Evolutionary conservation across 1,140 invertebrate genomes (phyloP).

Genomic region (Eciton burchellii): DNA sequence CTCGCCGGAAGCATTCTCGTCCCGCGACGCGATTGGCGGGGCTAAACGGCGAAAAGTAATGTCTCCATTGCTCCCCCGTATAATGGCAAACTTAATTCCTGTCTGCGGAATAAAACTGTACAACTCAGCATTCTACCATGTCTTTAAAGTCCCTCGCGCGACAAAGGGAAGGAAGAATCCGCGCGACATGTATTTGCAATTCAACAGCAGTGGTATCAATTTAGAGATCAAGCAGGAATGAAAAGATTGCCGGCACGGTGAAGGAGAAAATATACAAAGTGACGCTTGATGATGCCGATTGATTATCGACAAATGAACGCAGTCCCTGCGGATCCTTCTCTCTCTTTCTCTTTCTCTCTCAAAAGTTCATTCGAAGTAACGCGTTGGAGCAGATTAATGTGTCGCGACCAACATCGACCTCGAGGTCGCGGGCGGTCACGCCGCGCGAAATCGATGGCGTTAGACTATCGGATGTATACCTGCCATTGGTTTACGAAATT

Average conservation of each 20-base stretch:
- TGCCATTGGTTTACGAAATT: constrained; percentile 26
- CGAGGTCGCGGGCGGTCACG: not conserved
- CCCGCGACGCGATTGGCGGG: not conserved
- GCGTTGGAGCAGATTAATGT: constrained; percentile 19
- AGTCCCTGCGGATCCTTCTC: not conserved
- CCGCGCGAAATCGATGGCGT: constrained; percentile 11
- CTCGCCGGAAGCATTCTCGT: too few relatives aligned
- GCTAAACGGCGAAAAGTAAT: too few relatives aligned
- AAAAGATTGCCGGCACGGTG: too few relatives aligned
- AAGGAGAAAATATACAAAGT: too few relatives aligned
- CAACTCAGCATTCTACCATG: not conserved
- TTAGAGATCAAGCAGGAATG: too few relatives aligned
- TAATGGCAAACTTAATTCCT: not conserved
- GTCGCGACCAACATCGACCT: too few relatives aligned
- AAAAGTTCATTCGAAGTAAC: not conserved
- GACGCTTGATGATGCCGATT: too few relatives aligned
- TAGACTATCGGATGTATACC: constrained; percentile 18
- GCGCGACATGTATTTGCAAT: not conserved
- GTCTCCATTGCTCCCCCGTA: too few relatives aligned
- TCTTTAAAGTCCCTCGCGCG: too few relatives aligned
- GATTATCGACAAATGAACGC: too few relatives aligned
- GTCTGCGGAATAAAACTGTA: not conserved
- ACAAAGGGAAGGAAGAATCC: not conserved
- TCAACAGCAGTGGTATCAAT: too few relatives aligned
- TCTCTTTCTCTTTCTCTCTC: not conserved